phyloP scores from a whole-genome alignment of 1,140 invertebrate genomes.

The Platorchestia sp. region DNA sequence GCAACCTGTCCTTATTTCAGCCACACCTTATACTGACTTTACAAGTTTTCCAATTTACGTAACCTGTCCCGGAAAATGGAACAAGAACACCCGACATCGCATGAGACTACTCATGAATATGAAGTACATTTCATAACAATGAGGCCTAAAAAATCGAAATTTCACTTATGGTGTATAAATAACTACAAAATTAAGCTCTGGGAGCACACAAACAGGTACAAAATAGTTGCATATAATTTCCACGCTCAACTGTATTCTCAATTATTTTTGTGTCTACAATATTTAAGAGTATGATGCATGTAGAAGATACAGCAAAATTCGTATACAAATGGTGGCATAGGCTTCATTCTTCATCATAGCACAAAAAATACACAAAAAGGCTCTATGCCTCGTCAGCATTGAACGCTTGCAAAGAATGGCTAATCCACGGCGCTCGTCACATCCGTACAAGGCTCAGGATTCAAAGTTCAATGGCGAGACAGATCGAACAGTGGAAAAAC shows the following conservation, averaged over 20 bases:
- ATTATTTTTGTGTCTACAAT: neutral
- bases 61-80: neutral
- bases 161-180: neutral
- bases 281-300: neutral
- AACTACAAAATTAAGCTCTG: neutral
- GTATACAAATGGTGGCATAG: neutral
- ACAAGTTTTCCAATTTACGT: neutral
- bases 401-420: neutral
- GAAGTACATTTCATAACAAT: neutral
- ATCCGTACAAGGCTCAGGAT: neutral
- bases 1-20: neutral
- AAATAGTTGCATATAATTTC: neutral
- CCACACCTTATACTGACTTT: neutral
- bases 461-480: constrained; percentile 52
- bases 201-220: neutral
- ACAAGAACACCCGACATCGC: neutral
- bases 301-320: neutral
- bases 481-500: neutral
- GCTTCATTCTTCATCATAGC: neutral
- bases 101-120: neutral
- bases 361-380: neutral
- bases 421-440: neutral
- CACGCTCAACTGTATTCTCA: neutral
- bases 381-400: neutral
- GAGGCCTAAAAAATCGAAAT: neutral